These are phyloP conservation scores for Lagopus muta DNA, from an alignment of 2,113 vertebrate species.

Conservation along the genomic window DNA sequence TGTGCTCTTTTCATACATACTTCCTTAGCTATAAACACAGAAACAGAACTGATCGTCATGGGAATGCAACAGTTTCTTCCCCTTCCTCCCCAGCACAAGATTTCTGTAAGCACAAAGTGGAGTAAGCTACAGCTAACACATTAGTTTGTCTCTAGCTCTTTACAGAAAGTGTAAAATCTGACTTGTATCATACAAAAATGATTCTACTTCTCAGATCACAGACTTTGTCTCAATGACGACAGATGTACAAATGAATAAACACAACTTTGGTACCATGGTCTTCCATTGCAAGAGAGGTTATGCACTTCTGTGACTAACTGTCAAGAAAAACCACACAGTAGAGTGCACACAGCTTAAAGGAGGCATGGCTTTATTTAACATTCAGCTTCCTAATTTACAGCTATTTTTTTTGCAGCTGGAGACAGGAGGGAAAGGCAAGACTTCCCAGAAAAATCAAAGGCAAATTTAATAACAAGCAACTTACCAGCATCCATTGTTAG, in stretches of 20 bases:
- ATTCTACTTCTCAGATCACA: neutral
- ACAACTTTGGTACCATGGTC: neutral
- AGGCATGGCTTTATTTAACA: neutral
- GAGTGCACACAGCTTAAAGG: neutral
- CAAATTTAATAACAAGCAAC: conserved; percentile 21
- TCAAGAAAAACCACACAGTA: neutral
- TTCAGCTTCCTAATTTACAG: neutral
- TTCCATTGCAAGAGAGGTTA: neutral
- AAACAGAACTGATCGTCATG: neutral
- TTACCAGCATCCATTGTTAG: conserved; percentile 74
- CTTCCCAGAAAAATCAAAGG: neutral
- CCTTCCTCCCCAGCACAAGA: neutral
- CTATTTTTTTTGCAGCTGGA: neutral
- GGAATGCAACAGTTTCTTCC: neutral
- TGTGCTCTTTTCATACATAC: neutral
- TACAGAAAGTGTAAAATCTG: neutral
- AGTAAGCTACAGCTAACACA: neutral
- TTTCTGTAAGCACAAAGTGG: neutral
- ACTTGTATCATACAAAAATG: neutral
- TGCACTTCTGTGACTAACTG: neutral
- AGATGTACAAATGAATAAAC: neutral
- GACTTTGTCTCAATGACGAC: neutral
- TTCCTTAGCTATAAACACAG: neutral
- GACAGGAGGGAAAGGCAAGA: neutral
- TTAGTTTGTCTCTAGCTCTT: neutral